Evolutionary conservation across 2,888 invertebrate species (phyloP).

Genomic region (Nowickia ferox): DNA sequence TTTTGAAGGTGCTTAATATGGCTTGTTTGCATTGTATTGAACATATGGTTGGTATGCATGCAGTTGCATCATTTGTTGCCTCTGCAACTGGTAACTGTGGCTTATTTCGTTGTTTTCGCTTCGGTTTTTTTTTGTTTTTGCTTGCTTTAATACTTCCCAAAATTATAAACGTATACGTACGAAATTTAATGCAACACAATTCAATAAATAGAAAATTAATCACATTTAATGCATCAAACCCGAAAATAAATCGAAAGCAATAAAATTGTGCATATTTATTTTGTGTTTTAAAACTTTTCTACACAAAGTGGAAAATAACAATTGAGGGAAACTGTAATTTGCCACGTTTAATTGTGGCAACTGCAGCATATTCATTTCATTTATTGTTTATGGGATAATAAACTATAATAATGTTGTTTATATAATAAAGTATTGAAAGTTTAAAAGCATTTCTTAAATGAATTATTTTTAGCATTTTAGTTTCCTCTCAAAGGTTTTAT

Average conservation of each 20-base stretch:
- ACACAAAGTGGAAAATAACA: background rate
- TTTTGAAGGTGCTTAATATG: background rate
- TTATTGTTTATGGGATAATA: background rate
- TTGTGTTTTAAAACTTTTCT: background rate
- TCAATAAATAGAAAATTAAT: slow-evolving; percentile 65
- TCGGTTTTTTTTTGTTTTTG: background rate
- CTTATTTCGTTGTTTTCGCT: background rate
- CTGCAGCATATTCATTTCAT: background rate
- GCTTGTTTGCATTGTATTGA: slow-evolving; percentile 16
- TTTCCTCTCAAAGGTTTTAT: too few relatives aligned
- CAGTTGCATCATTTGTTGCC: slow-evolving; percentile 44
- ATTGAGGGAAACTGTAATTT: slow-evolving; percentile 58
- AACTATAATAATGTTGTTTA: slow-evolving; percentile 40
- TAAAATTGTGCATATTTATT: slow-evolving; percentile 16
- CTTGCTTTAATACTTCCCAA: background rate
- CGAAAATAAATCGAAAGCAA: slow-evolving; percentile 2
- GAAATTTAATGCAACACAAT: slow-evolving; percentile 6
- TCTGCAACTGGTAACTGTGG: slow-evolving; percentile 41
- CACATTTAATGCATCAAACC: slow-evolving; percentile 37
- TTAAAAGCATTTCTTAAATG: background rate
- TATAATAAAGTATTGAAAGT: background rate
- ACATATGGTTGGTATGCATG: slow-evolving; percentile 30
- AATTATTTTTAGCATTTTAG: background rate
- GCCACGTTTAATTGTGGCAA: slow-evolving; percentile 41
- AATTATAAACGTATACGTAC: background rate